phyloP scores from a whole-genome alignment of 2,888 invertebrate genomes.

The Biston betularia region DNA sequence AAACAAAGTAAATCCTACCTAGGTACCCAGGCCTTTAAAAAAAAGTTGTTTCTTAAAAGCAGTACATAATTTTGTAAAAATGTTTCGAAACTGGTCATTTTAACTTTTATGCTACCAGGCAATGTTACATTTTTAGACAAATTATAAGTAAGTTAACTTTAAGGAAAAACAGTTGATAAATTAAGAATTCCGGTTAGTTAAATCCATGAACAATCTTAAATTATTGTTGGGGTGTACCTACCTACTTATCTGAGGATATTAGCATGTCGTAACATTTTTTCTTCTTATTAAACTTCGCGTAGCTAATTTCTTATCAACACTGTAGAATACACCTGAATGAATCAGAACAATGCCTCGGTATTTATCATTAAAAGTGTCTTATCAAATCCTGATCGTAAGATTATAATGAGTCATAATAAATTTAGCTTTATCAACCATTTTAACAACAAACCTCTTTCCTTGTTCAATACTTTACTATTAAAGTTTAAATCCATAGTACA shows the following conservation, averaged over 20 bases:
- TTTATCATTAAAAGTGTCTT: slow-evolving; percentile 24
- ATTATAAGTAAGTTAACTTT: too few species aligned
- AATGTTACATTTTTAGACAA: too few species aligned
- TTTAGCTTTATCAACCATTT: not conserved
- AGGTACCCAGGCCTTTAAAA: too few species aligned
- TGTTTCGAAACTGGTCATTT: not conserved
- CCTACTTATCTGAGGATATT: not conserved
- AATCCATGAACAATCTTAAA: too few species aligned
- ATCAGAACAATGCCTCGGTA: slow-evolving; percentile 25
- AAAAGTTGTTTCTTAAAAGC: not conserved
- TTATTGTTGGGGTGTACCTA: not conserved
- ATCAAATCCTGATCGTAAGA: slow-evolving; percentile 22
- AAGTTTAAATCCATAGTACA: not conserved
- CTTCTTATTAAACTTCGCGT: not conserved
- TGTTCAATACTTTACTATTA: not conserved
- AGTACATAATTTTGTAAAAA: not conserved
- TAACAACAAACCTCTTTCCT: not conserved
- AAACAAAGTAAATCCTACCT: too few species aligned
- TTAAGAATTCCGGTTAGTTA: too few species aligned
- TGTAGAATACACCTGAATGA: slow-evolving; percentile 25
- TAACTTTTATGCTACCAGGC: too few species aligned
- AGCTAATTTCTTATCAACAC: slow-evolving; percentile 19
- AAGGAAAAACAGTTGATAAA: too few species aligned
- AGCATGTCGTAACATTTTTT: not conserved
- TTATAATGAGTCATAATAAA: slow-evolving; percentile 25